phyloP scores from a whole-genome alignment of 2,797 vertebrate genomes.

The Gambelia wislizenii region DNA sequence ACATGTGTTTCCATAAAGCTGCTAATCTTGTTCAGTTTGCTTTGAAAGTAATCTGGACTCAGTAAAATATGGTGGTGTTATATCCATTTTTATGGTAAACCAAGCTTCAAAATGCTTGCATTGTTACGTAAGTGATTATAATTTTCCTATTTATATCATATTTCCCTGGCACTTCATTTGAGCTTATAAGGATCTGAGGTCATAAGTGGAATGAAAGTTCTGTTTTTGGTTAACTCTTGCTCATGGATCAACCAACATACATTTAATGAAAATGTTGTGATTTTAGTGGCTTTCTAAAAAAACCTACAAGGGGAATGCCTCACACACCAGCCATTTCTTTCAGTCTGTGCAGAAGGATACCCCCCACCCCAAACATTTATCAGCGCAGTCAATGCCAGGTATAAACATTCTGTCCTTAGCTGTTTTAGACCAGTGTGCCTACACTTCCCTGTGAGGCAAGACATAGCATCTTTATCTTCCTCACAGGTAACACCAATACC shows the following conservation, averaged over 20 bases:
- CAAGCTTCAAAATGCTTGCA: slow-evolving; percentile 72
- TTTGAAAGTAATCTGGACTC: slow-evolving; percentile 71
- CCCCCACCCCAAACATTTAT: neutral
- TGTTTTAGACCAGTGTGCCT: neutral
- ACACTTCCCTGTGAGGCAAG: neutral
- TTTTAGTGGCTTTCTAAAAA: slow-evolving; percentile 56
- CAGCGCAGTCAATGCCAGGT: neutral
- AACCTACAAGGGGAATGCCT: slow-evolving; percentile 31
- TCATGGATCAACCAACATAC: slow-evolving; percentile 50
- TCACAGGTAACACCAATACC: no score
- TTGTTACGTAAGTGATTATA: slow-evolving; percentile 76
- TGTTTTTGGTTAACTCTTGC: slow-evolving; percentile 70
- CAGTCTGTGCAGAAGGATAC: slow-evolving; percentile 11
- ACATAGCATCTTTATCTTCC: no score
- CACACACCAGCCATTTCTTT: slow-evolving; percentile 22
- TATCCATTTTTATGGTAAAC: slow-evolving; percentile 72
- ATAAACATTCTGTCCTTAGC: neutral
- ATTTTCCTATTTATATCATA: slow-evolving; percentile 74
- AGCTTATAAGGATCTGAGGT: slow-evolving; percentile 73
- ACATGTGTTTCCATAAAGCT: slow-evolving; percentile 66
- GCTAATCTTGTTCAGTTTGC: slow-evolving; percentile 61
- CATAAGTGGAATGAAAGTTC: slow-evolving; percentile 65
- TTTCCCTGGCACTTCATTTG: slow-evolving; percentile 77
- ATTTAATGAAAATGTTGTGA: slow-evolving; percentile 58
- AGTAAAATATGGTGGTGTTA: slow-evolving; percentile 67